phyloP scores from a whole-genome alignment of 2,113 vertebrate genomes.

The Australoheros scitulus region DNA sequence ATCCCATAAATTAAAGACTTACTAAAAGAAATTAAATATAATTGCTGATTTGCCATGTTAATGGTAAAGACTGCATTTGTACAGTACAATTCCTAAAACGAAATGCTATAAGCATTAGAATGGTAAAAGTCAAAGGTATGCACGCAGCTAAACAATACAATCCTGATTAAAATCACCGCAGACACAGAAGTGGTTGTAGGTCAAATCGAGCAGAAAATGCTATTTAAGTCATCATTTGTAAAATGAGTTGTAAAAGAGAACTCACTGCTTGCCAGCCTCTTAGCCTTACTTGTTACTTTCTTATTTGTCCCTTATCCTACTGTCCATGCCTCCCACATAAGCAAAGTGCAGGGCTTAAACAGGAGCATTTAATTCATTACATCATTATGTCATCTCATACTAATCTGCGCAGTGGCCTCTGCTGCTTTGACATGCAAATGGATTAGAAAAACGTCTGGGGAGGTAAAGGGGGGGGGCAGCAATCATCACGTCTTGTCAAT shows the following conservation, averaged over 20 bases:
- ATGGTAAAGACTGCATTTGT: neutral
- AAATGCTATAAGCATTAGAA: neutral
- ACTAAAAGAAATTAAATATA: neutral
- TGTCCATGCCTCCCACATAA: constrained; percentile 50
- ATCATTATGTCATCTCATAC: constrained; percentile 93
- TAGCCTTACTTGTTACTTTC: constrained; percentile 27
- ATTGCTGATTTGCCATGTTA: neutral
- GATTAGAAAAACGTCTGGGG: constrained; percentile 80
- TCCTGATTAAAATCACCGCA: constrained; percentile 38
- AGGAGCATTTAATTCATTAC: constrained; percentile 93
- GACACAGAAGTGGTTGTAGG: constrained; percentile 40
- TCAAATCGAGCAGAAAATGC: constrained; percentile 58
- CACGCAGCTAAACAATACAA: constrained; percentile 41
- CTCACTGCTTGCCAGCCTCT: constrained; percentile 1
- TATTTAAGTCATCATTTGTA: constrained; percentile 51
- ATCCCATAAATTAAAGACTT: neutral
- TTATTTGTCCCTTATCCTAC: constrained; percentile 34
- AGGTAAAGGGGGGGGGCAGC: constrained; percentile 82
- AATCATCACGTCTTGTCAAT: constrained; percentile 91
- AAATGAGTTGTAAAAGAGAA: constrained; percentile 35
- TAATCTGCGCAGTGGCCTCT: constrained; percentile 90
- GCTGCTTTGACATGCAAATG: constrained; percentile 95
- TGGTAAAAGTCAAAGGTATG: constrained; percentile 6
- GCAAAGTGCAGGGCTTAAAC: constrained; percentile 77
- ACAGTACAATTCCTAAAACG: neutral